Conservation (phyloP, 2,888 invertebrate species). For the Anticlea derivata region DNA sequence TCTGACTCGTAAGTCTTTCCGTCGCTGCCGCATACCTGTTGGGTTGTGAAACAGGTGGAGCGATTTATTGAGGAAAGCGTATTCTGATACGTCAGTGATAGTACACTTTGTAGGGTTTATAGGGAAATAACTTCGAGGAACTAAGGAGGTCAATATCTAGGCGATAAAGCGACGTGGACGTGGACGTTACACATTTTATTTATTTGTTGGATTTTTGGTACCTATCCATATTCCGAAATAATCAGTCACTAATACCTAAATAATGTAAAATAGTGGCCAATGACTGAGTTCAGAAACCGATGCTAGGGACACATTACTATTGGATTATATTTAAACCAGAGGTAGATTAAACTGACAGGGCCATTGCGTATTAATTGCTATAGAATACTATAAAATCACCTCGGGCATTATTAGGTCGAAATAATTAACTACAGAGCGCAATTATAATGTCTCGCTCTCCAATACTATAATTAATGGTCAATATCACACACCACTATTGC, state of each 20-base stretch:
- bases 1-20: slow-evolving; percentile 93
- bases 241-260: too few relatives aligned
- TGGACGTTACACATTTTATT: too few relatives aligned
- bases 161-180: neutral
- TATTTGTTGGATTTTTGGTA: too few relatives aligned
- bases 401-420: slow-evolving; percentile 10
- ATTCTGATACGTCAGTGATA: slow-evolving; percentile 12
- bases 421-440: slow-evolving; percentile 14
- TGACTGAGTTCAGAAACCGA: neutral
- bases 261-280: too few relatives aligned
- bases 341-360: slow-evolving; percentile 1
- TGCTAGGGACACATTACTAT: neutral
- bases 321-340: neutral
- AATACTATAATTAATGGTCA: slow-evolving; percentile 5
- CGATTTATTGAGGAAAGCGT: slow-evolving; percentile 24
- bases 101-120: slow-evolving; percentile 12
- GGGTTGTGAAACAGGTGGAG: slow-evolving; percentile 26
- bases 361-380: slow-evolving; percentile 1
- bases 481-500: neutral
- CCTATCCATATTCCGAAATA: too few relatives aligned
- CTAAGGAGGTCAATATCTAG: slow-evolving; percentile 1
- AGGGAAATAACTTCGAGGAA: slow-evolving; percentile 13
- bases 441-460: slow-evolving; percentile 7
- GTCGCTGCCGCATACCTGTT: slow-evolving; percentile 89
- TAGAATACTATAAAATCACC: slow-evolving; percentile 2